A percentile compares a stretch with the other conserved stretches of the same genome.
Conservation (phyloP, 2,113 vertebrate species). For the Heterocephalus glaber region DNA sequence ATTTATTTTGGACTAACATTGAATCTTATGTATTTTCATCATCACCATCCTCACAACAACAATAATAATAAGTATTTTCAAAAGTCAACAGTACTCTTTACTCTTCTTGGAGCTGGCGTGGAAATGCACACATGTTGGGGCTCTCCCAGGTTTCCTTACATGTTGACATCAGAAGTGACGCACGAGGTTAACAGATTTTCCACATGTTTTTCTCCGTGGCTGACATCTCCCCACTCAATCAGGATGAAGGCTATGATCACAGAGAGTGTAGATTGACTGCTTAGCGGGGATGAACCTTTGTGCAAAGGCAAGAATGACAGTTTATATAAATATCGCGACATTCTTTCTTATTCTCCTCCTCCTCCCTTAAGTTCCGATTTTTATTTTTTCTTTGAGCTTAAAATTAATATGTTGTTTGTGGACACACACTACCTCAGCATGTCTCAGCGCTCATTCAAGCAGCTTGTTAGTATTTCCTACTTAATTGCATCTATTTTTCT, state of each 20-base stretch:
- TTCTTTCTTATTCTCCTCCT: constrained; percentile 56
- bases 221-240: constrained; percentile 84
- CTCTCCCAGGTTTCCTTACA: constrained; percentile 77
- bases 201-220: constrained; percentile 84
- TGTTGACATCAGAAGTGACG: constrained; percentile 83
- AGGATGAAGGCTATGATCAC: constrained; percentile 83
- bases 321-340: constrained; percentile 85
- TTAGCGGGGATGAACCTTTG: constrained; percentile 82
- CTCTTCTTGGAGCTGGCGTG: background rate
- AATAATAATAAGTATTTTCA: background rate
- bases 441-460: constrained; percentile 79
- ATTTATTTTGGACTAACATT: background rate
- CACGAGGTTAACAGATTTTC: constrained; percentile 87
- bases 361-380: constrained; percentile 76
- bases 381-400: constrained; percentile 82
- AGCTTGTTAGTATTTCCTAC: constrained; percentile 84
- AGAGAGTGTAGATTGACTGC: constrained; percentile 84
- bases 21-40: background rate
- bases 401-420: constrained; percentile 83
- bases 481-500: constrained; percentile 83
- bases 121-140: background rate
- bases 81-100: background rate
- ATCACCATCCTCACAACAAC: background rate
- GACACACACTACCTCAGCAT: constrained; percentile 74
- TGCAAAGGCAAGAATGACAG: constrained; percentile 82